Base-by-base conservation (phyloP, 2,888 invertebrate species). In the Chymomyza procnemis region DNA sequence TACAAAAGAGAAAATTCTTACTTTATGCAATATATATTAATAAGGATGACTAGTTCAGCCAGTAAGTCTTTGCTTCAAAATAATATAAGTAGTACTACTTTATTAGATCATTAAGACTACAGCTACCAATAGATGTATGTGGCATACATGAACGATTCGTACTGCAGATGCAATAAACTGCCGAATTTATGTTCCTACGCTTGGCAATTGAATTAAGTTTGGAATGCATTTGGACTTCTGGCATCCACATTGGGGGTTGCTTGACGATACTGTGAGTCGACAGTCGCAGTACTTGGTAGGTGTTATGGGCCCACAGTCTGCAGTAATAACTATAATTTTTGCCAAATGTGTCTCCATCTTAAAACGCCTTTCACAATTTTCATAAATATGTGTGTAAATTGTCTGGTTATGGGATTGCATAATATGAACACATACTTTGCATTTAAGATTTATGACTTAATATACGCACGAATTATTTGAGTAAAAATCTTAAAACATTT, bases 301-400 rank as follows among this genome's bases (percentile, higher is more conserved):
- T 19, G 47, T 56, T 41, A 46, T 16, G 34, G 19, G 18, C 63
- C 71, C 71, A 70, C 81, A 78, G 85, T 79, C 83, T 84, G 83
- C 83, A 84, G 83, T 84, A 84, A 84, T 84, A 84, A 84, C 83
- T 84, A 82, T 82, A 82, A 84, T 85, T 85, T 83, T 84, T 82
- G 83, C 80, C 85, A 85, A 82, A 85, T 78, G 79, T 71, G 61
- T 59, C 4, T 14, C 41, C 59, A 12, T 8, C 34, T 19, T 14
- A 14, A 2, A 16, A 26, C 34, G 18, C 18, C 58, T n/a, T 16
- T 56, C 26, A 8, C 14, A 12, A 18, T 58, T 34, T 14, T 6
- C 21, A 48, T 60, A n/a, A n/a, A n/a, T n/a, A 2, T 59, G 6
- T 60, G 5, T 50, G 50, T 50, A 14, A 50, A n/a, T 50, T 18